Evolutionary conservation across 2,888 invertebrate genomes (phyloP).

Genomic region (Hoplodrina blanda): DNA sequence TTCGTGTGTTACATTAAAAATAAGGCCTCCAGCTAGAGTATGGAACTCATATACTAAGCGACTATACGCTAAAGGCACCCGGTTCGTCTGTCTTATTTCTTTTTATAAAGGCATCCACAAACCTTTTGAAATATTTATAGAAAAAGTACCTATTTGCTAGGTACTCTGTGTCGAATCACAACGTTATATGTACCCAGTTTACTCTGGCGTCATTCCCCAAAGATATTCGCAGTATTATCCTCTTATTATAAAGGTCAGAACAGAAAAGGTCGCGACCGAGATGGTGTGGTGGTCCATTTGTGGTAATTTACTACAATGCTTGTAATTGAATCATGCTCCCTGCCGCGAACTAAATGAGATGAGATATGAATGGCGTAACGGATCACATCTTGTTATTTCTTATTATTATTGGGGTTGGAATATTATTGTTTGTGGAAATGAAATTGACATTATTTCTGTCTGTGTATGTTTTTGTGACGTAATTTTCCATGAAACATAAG

Average conservation of each 20-base stretch:
- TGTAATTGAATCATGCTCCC: conserved; percentile 71
- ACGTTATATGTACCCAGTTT: neutral
- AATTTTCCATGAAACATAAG: neutral
- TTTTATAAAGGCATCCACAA: too few relatives aligned
- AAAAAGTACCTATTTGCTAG: too few relatives aligned
- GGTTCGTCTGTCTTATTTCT: too few relatives aligned
- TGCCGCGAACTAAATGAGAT: conserved; percentile 65
- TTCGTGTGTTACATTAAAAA: too few relatives aligned
- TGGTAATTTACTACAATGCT: conserved; percentile 47
- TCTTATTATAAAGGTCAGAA: conserved; percentile 33
- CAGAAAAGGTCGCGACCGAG: conserved; percentile 35
- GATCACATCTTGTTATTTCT: conserved; percentile 3
- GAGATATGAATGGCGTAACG: conserved; percentile 20
- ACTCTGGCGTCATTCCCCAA: neutral
- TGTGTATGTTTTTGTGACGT: neutral
- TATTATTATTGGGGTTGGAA: conserved; percentile 11
- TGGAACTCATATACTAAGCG: too few relatives aligned
- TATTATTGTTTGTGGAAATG: neutral
- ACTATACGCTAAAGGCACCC: too few relatives aligned
- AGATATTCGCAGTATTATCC: neutral
- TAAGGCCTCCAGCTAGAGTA: too few relatives aligned
- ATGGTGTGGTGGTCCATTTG: conserved; percentile 50
- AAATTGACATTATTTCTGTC: neutral
- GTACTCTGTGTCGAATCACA: too few relatives aligned
- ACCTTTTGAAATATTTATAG: too few relatives aligned